Evolutionary conservation across 2,797 vertebrate species (phyloP).

Genomic region (Pogonophryne albipinna): DNA sequence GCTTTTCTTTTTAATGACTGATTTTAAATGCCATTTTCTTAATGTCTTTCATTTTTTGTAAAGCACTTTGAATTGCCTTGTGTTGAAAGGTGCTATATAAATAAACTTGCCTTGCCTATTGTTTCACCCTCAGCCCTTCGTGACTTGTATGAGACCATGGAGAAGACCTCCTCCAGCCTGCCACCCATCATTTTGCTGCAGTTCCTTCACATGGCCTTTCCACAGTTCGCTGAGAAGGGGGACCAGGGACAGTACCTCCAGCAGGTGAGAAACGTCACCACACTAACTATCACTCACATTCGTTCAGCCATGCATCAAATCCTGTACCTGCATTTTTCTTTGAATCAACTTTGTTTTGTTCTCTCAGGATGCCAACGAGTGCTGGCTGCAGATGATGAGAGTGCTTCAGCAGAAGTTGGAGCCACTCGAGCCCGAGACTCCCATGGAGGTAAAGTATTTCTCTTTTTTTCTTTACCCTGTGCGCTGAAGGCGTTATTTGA

Average conservation of each 20-base stretch:
- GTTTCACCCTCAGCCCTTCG: constrained; percentile 89
- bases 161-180: constrained; percentile 98
- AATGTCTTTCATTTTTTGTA: no score
- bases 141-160: constrained; percentile 99
- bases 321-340: not conserved
- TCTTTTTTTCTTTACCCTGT: not conserved
- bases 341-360: not conserved
- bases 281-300: not conserved
- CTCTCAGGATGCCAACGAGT: constrained; percentile 96
- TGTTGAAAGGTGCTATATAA: no score
- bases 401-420: constrained; percentile 98
- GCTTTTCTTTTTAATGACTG: no score
- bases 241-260: constrained; percentile 99
- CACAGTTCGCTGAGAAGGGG: constrained; percentile 98
- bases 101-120: no score
- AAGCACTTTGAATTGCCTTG: no score
- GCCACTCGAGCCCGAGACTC: constrained; percentile 89
- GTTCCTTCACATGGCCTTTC: constrained; percentile 99
- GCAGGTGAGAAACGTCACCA: constrained; percentile 86
- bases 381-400: constrained; percentile 98
- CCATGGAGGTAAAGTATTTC: constrained; percentile 89
- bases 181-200: constrained; percentile 98
- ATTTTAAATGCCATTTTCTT: no score
- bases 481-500: not conserved
- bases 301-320: not conserved